phyloP scores from a whole-genome alignment of 1,140 invertebrate genomes.

The Ptiloglossa arizonensis region DNA sequence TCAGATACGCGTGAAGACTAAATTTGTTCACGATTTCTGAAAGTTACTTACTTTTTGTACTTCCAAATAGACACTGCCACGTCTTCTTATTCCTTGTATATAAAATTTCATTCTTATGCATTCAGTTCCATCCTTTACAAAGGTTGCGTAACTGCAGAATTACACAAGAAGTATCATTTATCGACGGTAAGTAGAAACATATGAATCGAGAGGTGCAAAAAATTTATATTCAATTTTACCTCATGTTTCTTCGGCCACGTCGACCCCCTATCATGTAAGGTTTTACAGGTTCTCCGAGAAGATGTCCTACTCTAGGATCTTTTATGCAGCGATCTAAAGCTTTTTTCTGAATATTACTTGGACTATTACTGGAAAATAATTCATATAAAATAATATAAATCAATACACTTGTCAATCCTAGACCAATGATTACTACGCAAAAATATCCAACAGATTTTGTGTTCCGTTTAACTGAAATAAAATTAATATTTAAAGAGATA shows the following conservation, averaged over 20 bases:
- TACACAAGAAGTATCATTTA: background rate
- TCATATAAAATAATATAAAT: constrained; percentile 92
- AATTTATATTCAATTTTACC: constrained; percentile 74
- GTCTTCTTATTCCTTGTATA: constrained; percentile 90
- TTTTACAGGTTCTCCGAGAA: constrained; percentile 92
- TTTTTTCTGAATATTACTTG: constrained; percentile 91
- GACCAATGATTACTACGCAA: constrained; percentile 89
- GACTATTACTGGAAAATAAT: constrained; percentile 92
- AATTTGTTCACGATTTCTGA: background rate
- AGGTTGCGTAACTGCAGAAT: constrained; percentile 86
- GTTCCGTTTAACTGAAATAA: constrained; percentile 89
- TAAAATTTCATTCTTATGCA: constrained; percentile 95
- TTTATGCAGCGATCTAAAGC: constrained; percentile 88
- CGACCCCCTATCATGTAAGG: constrained; percentile 92
- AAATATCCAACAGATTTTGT: constrained; percentile 92
- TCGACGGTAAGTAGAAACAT: background rate
- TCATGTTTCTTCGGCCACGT: constrained; percentile 85
- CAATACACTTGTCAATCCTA: constrained; percentile 89
- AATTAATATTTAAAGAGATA: constrained; percentile 25
- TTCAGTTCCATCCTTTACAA: constrained; percentile 88
- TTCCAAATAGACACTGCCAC: constrained; percentile 92
- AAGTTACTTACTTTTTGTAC: constrained; percentile 87
- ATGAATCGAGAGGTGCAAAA: constrained; percentile 77
- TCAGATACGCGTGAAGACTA: background rate
- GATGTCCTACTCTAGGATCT: constrained; percentile 87